phyloP scores from a whole-genome alignment of 2,888 invertebrate genomes.

The Gastrophysa polygoni region DNA sequence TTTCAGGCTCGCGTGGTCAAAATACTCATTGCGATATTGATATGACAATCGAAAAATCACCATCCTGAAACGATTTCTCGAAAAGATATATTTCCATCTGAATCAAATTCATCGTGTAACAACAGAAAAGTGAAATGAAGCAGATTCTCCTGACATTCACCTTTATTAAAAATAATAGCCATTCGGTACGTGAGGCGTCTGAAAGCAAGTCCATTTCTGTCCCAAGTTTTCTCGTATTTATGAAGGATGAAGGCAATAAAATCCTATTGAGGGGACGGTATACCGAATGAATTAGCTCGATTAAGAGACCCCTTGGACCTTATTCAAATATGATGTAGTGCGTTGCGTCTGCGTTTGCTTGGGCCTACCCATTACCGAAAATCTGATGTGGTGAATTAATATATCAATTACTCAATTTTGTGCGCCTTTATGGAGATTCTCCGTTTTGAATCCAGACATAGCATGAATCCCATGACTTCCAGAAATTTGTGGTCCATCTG shows the following conservation, averaged over 20 bases:
- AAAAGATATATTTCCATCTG: no score
- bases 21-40: no score
- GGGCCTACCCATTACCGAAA: slow-evolving; percentile 20
- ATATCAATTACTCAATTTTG: slow-evolving; percentile 30
- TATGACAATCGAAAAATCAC: no score
- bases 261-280: slow-evolving; percentile 6
- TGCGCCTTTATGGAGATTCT: slow-evolving; percentile 26
- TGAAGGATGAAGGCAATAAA: background rate
- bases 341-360: slow-evolving; percentile 18
- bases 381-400: slow-evolving; percentile 23
- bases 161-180: no score
- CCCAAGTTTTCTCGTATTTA: no score
- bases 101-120: no score
- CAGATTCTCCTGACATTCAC: no score
- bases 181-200: no score
- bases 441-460: slow-evolving; percentile 21
- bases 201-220: no score
- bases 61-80: no score
- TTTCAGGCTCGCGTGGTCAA: no score
- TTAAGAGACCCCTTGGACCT: slow-evolving; percentile 23
- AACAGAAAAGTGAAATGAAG: no score
- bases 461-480: background rate
- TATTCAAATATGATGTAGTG: slow-evolving; percentile 27
- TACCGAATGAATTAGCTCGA: slow-evolving; percentile 25
- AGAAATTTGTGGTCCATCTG: background rate